Conservation (phyloP, 2,888 invertebrate genomes). For the Cerastis rubricosa region DNA sequence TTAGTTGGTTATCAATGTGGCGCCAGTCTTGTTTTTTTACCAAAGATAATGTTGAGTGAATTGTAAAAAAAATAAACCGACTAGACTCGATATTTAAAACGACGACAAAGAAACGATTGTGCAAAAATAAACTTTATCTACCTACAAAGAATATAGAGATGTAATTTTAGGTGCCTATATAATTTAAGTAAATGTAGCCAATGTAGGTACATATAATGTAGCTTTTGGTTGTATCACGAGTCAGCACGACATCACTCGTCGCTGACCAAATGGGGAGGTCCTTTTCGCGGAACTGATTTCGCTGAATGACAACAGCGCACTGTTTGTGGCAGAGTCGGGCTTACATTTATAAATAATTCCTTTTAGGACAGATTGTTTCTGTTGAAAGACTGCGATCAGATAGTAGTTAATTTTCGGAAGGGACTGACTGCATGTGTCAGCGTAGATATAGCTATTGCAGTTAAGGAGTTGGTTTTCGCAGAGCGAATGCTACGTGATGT, state of each 20-base stretch:
- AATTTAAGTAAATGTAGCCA: constrained; percentile 13
- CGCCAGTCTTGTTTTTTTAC: constrained; percentile 81
- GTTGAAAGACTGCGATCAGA: constrained; percentile 51
- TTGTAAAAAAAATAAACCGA: constrained; percentile 54
- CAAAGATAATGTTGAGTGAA: constrained; percentile 64
- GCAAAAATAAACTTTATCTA: constrained; percentile 31
- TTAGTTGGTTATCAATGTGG: constrained; percentile 74
- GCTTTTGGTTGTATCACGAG: constrained; percentile 44
- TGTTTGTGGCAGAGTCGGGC: constrained; percentile 63
- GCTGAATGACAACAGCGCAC: constrained; percentile 76
- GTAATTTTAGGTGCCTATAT: constrained; percentile 14
- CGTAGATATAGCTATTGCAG: neutral
- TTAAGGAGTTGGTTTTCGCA: constrained; percentile 20
- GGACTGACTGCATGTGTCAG: constrained; percentile 6
- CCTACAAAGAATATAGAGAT: constrained; percentile 33
- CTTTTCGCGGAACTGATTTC: constrained; percentile 76
- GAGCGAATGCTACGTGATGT: constrained; percentile 52
- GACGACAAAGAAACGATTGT: constrained; percentile 53
- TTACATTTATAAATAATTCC: constrained; percentile 69
- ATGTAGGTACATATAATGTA: constrained; percentile 8
- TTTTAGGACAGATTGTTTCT: constrained; percentile 59
- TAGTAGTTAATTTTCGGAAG: constrained; percentile 45
- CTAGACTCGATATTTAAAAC: constrained; percentile 61
- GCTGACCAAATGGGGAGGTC: constrained; percentile 72
- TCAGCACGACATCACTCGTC: constrained; percentile 50